Evolutionary conservation across 2,888 invertebrate species (phyloP).

Genomic region (Latheticus oryzae): DNA sequence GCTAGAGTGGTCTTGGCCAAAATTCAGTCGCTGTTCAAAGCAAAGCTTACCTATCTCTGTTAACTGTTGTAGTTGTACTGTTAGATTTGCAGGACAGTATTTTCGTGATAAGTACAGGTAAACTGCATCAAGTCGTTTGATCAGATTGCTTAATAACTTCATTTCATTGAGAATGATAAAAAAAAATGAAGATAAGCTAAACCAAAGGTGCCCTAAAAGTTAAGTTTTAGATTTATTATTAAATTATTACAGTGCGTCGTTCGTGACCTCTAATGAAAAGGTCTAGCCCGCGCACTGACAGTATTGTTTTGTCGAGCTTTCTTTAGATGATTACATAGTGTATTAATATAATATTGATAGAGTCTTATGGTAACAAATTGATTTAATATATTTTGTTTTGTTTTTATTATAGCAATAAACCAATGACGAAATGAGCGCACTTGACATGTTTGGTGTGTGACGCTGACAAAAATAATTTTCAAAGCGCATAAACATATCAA

Average conservation of each 20-base stretch:
- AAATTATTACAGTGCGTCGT: slow-evolving; percentile 46
- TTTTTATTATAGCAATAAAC: slow-evolving; percentile 63
- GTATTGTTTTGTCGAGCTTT: slow-evolving; percentile 58
- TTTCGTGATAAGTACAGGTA: slow-evolving; percentile 62
- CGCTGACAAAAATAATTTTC: slow-evolving; percentile 46
- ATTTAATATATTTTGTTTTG: slow-evolving; percentile 52
- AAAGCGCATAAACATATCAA: slow-evolving; percentile 56
- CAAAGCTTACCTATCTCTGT: slow-evolving; percentile 58
- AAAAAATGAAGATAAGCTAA: slow-evolving; percentile 73
- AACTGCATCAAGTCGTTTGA: slow-evolving; percentile 52
- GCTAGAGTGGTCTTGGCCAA: slow-evolving; percentile 49
- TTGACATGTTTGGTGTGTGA: slow-evolving; percentile 52
- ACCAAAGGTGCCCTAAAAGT: slow-evolving; percentile 87
- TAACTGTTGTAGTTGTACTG: slow-evolving; percentile 63
- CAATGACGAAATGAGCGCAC: slow-evolving; percentile 52
- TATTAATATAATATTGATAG: slow-evolving; percentile 47
- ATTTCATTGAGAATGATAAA: slow-evolving; percentile 50
- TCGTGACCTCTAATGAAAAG: neutral
- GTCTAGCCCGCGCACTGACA: slow-evolving; percentile 39
- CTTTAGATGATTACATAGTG: slow-evolving; percentile 55
- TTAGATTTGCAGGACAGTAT: slow-evolving; percentile 60
- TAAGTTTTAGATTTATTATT: slow-evolving; percentile 68
- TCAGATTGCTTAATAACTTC: slow-evolving; percentile 49
- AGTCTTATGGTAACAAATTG: slow-evolving; percentile 48
- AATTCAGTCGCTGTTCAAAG: slow-evolving; percentile 32